Evolutionary conservation across 2,888 invertebrate genomes (phyloP), one percentile per base, ranked within the genome.

Genomic region (Conus canariensis): DNA sequence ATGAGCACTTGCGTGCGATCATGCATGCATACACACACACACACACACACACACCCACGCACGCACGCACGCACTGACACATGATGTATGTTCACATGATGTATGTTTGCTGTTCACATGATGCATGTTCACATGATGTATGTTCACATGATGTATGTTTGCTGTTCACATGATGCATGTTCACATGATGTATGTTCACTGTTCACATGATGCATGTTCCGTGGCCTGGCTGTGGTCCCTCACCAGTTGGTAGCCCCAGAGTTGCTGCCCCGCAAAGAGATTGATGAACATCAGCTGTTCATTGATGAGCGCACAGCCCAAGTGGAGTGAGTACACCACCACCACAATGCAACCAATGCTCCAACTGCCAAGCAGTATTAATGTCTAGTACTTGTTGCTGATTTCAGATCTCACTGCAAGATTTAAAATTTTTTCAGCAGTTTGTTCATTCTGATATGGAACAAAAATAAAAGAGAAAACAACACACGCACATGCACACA

Each of bases 241-340:
- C 92, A 93, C 19, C 93, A 95, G 95, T 88, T 95, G 77, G 94
- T 95, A 22, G 92, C 93, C 16, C 94, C 94, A 70, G 94, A 95
- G 87, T 94, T 94, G 90, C 92, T 95, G 4, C 94, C 94, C 4
- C 90, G 93, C 22, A 92, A 94, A 87, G 94, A 93, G 77, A 91
- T 94, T 10, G 95, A 95, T 90, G 95, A 95, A 82, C 93, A 94
- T 59, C 88, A 92, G 59, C 90, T 95, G 85, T 95, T 93, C 91
- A 91, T 95, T 85, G 92, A 94, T 45, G 95, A 95, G 88, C 94
- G 94, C 90, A 94, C 93, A 89, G 92, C 92, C 70, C 88, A 91
- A 90, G 94, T 95, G 19, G 94, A 94, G 95, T 95, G 92, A 94
- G 95, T 94, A 88, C n/a, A 22, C 9, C 45, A 22, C 30, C 19